phyloP scores from a whole-genome alignment of 2,888 invertebrate species.

The Andrena bucephala region DNA sequence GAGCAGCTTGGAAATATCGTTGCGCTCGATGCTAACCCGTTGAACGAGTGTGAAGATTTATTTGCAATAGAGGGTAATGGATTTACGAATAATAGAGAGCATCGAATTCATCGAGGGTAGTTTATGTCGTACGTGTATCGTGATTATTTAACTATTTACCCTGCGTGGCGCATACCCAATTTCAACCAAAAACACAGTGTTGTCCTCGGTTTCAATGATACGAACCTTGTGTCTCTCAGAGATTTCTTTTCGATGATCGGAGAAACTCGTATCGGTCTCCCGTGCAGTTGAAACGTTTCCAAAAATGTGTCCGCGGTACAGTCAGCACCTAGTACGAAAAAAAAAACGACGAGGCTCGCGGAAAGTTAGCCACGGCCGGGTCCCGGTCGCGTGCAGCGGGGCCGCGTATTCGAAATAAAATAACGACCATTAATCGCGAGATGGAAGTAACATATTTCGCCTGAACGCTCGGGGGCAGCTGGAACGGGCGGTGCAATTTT shows the following conservation, averaged over 20 bases:
- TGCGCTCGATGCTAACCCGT: background rate
- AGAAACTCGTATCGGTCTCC: background rate
- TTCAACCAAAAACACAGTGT: background rate
- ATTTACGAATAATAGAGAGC: constrained; percentile 23
- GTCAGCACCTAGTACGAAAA: background rate
- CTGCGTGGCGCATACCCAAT: background rate
- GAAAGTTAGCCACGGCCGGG: background rate
- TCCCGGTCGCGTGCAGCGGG: constrained; percentile 12
- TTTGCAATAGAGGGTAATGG: background rate
- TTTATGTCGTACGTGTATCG: background rate
- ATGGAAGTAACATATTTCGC: constrained; percentile 76
- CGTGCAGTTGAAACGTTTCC: background rate
- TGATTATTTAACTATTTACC: background rate
- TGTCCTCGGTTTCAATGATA: background rate
- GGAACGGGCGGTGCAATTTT: constrained; percentile 79
- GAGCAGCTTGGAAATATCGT: background rate
- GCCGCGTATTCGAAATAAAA: constrained; percentile 74
- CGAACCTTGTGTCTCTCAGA: background rate
- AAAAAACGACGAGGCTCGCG: constrained; percentile 13
- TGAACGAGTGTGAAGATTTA: background rate
- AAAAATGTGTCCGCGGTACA: background rate
- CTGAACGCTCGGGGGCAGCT: constrained; percentile 69
- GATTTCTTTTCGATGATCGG: background rate
- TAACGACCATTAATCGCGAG: constrained; percentile 78
- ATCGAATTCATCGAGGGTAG: constrained; percentile 4